These are phyloP conservation scores for Andrena chrysosceles DNA, from an alignment of 2,888 invertebrate genomes.

Conservation along the genomic window DNA sequence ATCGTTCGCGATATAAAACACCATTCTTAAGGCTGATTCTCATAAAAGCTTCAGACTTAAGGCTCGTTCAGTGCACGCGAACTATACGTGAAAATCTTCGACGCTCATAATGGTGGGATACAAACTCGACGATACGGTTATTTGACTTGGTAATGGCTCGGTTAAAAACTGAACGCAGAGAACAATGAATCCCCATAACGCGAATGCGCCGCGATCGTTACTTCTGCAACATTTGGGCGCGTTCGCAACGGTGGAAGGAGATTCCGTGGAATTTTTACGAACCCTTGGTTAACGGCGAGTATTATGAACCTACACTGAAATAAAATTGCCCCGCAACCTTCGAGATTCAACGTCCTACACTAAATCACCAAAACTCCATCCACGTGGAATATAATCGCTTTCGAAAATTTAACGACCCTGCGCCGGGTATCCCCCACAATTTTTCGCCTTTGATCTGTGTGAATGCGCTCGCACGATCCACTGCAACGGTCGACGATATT, in stretches of 20 bases:
- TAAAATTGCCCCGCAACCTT: background rate
- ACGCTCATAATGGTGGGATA: background rate
- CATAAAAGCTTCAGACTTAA: no score
- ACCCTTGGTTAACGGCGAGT: background rate
- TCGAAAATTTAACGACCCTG: background rate
- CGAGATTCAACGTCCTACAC: background rate
- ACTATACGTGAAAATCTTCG: background rate
- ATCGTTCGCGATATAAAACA: background rate
- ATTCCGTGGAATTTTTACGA: background rate
- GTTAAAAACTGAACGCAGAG: background rate
- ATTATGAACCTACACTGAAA: background rate
- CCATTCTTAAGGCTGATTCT: no score
- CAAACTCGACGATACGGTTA: background rate
- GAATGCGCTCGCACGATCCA: background rate
- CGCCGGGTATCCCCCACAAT: background rate
- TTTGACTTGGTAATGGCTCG: background rate
- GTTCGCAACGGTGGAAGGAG: background rate
- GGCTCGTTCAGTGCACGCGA: no score
- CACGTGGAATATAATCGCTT: background rate
- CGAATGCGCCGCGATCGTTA: conserved; percentile 1
- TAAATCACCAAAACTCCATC: background rate
- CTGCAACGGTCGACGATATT: background rate
- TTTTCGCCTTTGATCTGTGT: background rate
- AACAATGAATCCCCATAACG: background rate
- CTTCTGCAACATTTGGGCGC: background rate